phyloP scores from a whole-genome alignment of 2,888 invertebrate species.

The Protophormia terraenovae region DNA sequence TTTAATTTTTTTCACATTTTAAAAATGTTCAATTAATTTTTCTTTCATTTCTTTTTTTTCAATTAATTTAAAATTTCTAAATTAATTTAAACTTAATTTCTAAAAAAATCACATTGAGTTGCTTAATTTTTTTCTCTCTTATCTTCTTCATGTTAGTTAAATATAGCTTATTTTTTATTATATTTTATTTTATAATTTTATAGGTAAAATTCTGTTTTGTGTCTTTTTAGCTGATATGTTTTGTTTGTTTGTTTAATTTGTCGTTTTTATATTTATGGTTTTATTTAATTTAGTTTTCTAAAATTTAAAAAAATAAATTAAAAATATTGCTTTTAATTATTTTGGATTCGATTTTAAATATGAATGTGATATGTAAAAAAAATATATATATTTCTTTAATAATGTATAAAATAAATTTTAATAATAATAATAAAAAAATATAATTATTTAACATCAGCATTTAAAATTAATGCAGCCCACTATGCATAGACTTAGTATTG shows the following conservation, averaged over 20 bases:
- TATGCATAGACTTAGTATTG: too few species aligned
- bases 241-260: slow-evolving; percentile 42
- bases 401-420: not conserved
- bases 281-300: slow-evolving; percentile 20
- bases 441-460: too few species aligned
- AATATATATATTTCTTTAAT: not conserved
- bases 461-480: too few species aligned
- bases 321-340: slow-evolving; percentile 61
- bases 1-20: slow-evolving; percentile 52
- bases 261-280: slow-evolving; percentile 12
- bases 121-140: slow-evolving; percentile 72
- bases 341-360: slow-evolving; percentile 36
- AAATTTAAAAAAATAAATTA: slow-evolving; percentile 12
- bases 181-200: slow-evolving; percentile 19
- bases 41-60: slow-evolving; percentile 7
- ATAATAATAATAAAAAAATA: not conserved
- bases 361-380: not conserved
- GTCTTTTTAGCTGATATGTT: slow-evolving; percentile 61
- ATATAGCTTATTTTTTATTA: slow-evolving; percentile 8
- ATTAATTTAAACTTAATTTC: slow-evolving; percentile 72
- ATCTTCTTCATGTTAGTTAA: not conserved
- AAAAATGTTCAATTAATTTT: slow-evolving; percentile 36
- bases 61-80: slow-evolving; percentile 34
- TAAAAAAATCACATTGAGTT: slow-evolving; percentile 80
- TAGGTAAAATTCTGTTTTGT: slow-evolving; percentile 42